Evolutionary conservation across 2,888 invertebrate species (phyloP).

Genomic region (Thumatha senex): DNA sequence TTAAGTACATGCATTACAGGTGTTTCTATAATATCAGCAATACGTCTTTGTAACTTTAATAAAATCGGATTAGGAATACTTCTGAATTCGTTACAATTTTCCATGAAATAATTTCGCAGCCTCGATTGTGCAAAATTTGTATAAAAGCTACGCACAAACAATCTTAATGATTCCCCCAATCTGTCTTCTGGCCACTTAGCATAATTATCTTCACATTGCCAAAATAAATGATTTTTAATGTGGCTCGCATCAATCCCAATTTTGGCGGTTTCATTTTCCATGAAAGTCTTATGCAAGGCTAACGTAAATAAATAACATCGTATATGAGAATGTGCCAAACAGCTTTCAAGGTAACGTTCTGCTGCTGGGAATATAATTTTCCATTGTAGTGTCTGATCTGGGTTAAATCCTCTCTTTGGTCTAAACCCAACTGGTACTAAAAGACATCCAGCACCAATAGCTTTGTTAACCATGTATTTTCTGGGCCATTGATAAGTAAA

Average conservation of each 20-base stretch:
- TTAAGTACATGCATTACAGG: constrained; percentile 88
- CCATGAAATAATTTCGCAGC: constrained; percentile 89
- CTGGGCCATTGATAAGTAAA: constrained; percentile 88
- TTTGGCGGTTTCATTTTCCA: constrained; percentile 86
- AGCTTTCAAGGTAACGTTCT: constrained; percentile 89
- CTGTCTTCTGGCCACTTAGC: constrained; percentile 89
- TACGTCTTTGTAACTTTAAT: constrained; percentile 85
- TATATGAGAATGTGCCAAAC: constrained; percentile 87
- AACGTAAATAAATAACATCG: constrained; percentile 87
- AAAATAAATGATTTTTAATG: constrained; percentile 88
- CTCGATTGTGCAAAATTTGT: constrained; percentile 83
- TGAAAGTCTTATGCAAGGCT: constrained; percentile 87
- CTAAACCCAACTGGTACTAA: constrained; percentile 88
- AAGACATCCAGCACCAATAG: constrained; percentile 86
- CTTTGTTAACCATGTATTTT: constrained; percentile 85
- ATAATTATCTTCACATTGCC: constrained; percentile 89
- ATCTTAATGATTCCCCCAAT: constrained; percentile 86
- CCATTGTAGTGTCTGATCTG: constrained; percentile 89
- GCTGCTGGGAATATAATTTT: constrained; percentile 90
- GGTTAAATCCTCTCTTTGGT: constrained; percentile 84
- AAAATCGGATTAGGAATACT: constrained; percentile 86
- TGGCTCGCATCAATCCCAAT: constrained; percentile 88
- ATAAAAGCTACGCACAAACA: constrained; percentile 86
- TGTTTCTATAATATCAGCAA: constrained; percentile 87
- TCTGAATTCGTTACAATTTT: constrained; percentile 88